phyloP scores from a whole-genome alignment of 2,888 invertebrate species.

The Loripinus fragilis region DNA sequence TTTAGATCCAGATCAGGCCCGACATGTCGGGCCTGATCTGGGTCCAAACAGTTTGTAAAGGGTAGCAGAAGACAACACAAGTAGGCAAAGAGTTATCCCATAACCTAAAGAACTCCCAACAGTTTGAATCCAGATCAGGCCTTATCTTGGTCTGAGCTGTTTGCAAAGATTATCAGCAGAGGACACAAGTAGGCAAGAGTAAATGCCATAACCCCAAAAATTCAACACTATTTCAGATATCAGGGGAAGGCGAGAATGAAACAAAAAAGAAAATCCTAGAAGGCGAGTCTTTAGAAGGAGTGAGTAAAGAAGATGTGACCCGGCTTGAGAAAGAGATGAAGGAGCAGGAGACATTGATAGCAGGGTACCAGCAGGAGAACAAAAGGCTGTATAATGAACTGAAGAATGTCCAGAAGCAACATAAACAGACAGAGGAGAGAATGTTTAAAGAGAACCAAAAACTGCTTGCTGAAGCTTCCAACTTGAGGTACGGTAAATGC shows the following conservation, averaged over 20 bases:
- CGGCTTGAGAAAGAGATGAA: conserved; percentile 77
- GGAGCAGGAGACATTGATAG: conserved; percentile 81
- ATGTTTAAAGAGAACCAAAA: conserved; percentile 82
- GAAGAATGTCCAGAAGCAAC: conserved; percentile 74
- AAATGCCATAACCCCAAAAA: too few species aligned
- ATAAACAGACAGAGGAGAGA: conserved; percentile 78
- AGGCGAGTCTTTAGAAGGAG: conserved; percentile 56
- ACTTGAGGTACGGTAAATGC: conserved; percentile 77
- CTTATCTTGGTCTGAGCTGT: too few species aligned
- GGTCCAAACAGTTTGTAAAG: too few species aligned
- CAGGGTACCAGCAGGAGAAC: conserved; percentile 81
- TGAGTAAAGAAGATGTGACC: conserved; percentile 71
- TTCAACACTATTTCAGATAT: too few species aligned
- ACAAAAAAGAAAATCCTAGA: conserved; percentile 58
- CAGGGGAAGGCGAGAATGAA: conserved; percentile 53
- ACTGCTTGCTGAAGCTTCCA: conserved; percentile 73
- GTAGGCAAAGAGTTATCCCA: too few species aligned
- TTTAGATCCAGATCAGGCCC: too few species aligned
- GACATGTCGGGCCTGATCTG: too few species aligned
- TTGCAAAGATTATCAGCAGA: too few species aligned
- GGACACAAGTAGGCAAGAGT: too few species aligned
- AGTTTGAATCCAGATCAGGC: too few species aligned
- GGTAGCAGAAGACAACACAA: too few species aligned
- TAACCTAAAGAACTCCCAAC: too few species aligned
- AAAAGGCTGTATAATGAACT: conserved; percentile 81